Evolutionary conservation across 2,797 vertebrate species (phyloP).

Genomic region (Sphenopsis melanotis): DNA sequence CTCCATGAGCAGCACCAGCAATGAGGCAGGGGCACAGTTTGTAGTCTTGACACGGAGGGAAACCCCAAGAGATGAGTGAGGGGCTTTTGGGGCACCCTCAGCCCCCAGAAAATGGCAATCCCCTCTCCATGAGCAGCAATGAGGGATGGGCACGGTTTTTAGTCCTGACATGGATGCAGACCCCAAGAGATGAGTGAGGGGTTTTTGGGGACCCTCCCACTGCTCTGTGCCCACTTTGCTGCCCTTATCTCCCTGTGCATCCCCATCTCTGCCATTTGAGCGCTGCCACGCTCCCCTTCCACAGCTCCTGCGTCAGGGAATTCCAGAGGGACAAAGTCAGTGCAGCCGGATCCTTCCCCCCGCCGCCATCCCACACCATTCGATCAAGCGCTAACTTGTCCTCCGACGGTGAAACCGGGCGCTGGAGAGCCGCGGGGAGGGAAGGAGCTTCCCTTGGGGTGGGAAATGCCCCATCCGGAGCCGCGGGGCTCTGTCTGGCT

Average conservation of each 20-base stretch:
- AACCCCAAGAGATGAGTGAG: fast-evolving
- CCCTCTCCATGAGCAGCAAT: too few species aligned
- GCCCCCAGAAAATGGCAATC: fast-evolving
- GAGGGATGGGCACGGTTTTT: too few species aligned
- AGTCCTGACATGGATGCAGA: too few species aligned
- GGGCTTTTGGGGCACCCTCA: too few species aligned
- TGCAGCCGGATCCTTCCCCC: neutral
- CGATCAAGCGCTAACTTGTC: conserved; percentile 28
- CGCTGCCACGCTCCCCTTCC: neutral
- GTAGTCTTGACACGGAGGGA: too few species aligned
- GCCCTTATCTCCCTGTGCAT: neutral
- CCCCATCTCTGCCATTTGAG: neutral
- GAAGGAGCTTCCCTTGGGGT: neutral
- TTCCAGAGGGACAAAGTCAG: conserved; percentile 59
- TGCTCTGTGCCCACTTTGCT: neutral
- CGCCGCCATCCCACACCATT: neutral
- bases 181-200: too few species aligned
- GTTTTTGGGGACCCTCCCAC: too few species aligned
- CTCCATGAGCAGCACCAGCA: neutral
- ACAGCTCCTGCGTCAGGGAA: conserved; percentile 48
- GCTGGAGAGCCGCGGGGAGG: neutral
- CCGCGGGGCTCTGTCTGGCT: neutral
- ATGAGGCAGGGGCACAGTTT: neutral
- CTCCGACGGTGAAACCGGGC: neutral
- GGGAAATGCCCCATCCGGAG: neutral